Evolutionary conservation across 2,888 invertebrate species (phyloP).

Genomic region (Conops quadrifasciatus): DNA sequence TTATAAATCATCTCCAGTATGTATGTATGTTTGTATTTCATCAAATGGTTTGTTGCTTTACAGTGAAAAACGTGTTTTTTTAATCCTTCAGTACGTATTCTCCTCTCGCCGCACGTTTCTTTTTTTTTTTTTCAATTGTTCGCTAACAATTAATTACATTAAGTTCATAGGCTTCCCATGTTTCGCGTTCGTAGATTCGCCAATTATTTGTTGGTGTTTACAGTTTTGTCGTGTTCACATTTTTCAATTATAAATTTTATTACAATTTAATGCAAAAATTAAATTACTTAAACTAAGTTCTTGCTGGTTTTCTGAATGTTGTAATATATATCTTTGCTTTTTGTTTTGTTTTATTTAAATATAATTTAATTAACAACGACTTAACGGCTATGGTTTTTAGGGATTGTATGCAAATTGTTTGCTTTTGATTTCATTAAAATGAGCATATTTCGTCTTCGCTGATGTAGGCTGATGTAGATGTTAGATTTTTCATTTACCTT

Average conservation of each 20-base stretch:
- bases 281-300: conserved; percentile 36
- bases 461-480: conserved; percentile 12
- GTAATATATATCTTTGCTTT: conserved; percentile 32
- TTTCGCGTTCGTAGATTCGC: conserved; percentile 40
- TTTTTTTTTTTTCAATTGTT: conserved; percentile 43
- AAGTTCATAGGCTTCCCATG: conserved; percentile 39
- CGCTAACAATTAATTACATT: conserved; percentile 41
- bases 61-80: conserved; percentile 40
- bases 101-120: conserved; percentile 33
- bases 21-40: conserved; percentile 39
- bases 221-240: conserved; percentile 33
- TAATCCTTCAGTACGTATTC: conserved; percentile 37
- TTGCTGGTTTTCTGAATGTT: conserved; percentile 37
- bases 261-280: conserved; percentile 38
- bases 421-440: conserved; percentile 28
- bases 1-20: conserved; percentile 42
- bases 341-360: conserved; percentile 51
- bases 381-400: conserved; percentile 49
- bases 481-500: conserved; percentile 34
- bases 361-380: conserved; percentile 58
- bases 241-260: conserved; percentile 42
- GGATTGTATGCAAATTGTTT: conserved; percentile 54
- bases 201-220: conserved; percentile 43
- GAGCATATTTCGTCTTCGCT: conserved; percentile 22
- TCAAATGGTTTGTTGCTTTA: conserved; percentile 39